phyloP scores from a whole-genome alignment of 2,797 vertebrate genomes.

The Eulemur coronatus region DNA sequence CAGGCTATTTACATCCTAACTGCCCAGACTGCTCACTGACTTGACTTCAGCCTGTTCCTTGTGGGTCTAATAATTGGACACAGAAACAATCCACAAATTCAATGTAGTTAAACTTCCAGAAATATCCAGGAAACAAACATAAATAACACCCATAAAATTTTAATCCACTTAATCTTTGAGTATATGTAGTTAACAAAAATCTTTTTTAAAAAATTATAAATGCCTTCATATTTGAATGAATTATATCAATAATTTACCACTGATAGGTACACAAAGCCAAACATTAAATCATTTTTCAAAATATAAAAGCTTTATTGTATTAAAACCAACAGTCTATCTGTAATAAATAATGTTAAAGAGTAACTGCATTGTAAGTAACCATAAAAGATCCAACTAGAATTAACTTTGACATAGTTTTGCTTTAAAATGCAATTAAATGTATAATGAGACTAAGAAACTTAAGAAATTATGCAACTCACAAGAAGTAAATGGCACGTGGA shows the following conservation, averaged over 20 bases:
- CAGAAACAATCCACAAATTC: neutral
- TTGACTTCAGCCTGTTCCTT: neutral
- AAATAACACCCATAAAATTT: neutral
- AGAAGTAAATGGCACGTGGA: neutral
- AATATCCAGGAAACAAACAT: neutral
- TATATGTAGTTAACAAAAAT: neutral
- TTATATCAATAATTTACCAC: neutral
- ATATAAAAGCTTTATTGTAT: slow-evolving; percentile 45
- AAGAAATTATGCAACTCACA: rapidly evolving
- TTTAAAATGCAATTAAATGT: neutral
- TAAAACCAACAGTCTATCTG: neutral
- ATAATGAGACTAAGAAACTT: neutral
- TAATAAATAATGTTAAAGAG: neutral
- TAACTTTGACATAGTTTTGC: neutral
- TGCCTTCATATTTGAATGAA: neutral
- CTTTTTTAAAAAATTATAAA: neutral
- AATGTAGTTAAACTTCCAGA: neutral
- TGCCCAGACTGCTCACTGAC: neutral
- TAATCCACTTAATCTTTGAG: neutral
- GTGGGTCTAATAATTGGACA: neutral
- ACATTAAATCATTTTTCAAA: slow-evolving; percentile 22
- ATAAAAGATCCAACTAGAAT: neutral
- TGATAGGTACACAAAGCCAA: slow-evolving; percentile 24
- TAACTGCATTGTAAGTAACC: neutral
- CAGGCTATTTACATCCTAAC: neutral